Conservation (phyloP, 1,140 invertebrate species). For the Pemphigus obesinymphae region DNA sequence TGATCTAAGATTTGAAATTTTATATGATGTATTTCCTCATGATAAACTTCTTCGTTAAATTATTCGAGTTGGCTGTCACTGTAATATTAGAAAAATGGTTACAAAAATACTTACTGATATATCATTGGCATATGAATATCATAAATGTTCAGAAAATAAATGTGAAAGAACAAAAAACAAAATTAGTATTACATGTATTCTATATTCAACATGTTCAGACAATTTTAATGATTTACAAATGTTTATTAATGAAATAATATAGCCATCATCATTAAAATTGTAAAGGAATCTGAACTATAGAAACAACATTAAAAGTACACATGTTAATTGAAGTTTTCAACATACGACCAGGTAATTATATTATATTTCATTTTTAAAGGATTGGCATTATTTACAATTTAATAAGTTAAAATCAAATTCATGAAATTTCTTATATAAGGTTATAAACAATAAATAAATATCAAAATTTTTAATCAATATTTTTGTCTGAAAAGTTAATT, state of each 20-base stretch:
- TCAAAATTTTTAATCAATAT: too few species aligned
- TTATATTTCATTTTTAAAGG: too few species aligned
- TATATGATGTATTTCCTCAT: background rate
- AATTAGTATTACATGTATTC: background rate
- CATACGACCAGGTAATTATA: background rate
- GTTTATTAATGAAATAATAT: background rate
- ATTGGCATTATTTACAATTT: too few species aligned
- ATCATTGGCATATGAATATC: background rate
- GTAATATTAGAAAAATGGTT: background rate
- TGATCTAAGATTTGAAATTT: background rate
- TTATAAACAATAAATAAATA: too few species aligned
- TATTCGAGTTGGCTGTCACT: background rate
- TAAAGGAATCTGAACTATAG: background rate
- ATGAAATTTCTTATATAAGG: too few species aligned
- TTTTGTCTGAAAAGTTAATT: too few species aligned
- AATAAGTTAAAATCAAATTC: too few species aligned
- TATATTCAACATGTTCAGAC: background rate
- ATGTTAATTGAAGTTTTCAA: background rate
- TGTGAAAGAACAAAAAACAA: background rate
- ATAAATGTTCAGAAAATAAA: background rate
- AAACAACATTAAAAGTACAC: background rate
- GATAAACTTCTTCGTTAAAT: background rate
- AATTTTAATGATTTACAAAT: background rate
- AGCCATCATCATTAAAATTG: background rate
- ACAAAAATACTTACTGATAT: background rate